A percentile compares a stretch with the other conserved stretches of the same genome.
Conservation (phyloP, 2,797 vertebrate genomes). For the Eremophila alpestris region DNA sequence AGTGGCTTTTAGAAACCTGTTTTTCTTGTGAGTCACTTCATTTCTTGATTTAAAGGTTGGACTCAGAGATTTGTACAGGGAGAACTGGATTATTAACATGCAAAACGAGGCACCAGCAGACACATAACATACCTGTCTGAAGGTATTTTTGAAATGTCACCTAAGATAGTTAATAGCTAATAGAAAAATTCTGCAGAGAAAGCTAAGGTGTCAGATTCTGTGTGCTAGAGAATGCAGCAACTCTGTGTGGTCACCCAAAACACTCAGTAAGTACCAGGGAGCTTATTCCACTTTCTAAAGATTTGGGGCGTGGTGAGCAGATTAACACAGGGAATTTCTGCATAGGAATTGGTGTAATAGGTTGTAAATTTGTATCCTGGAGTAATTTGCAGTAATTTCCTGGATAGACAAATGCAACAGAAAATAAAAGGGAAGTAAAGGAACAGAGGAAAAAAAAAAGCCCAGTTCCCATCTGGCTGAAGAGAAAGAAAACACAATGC, state of each 20-base stretch:
- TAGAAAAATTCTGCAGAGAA: background rate
- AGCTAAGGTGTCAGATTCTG: background rate
- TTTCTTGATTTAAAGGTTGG: background rate
- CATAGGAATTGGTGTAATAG: background rate
- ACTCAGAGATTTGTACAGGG: background rate
- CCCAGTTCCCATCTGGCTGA: conserved; percentile 4
- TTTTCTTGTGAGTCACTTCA: background rate
- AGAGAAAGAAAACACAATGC: background rate
- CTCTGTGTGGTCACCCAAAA: background rate
- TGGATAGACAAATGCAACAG: background rate
- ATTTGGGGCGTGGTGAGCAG: background rate
- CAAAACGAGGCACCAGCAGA: background rate
- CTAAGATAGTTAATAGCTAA: background rate
- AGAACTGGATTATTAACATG: background rate
- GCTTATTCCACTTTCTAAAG: background rate
- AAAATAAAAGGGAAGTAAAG: background rate
- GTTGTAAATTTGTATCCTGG: background rate
- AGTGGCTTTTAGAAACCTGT: background rate
- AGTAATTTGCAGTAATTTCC: background rate
- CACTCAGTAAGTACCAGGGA: background rate
- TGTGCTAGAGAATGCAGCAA: background rate
- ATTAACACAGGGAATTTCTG: background rate
- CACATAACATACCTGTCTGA: background rate
- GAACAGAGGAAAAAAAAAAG: background rate
- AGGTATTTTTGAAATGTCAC: background rate